Base-by-base conservation (phyloP, 2,888 invertebrate species). In the Epinotia ramella region DNA sequence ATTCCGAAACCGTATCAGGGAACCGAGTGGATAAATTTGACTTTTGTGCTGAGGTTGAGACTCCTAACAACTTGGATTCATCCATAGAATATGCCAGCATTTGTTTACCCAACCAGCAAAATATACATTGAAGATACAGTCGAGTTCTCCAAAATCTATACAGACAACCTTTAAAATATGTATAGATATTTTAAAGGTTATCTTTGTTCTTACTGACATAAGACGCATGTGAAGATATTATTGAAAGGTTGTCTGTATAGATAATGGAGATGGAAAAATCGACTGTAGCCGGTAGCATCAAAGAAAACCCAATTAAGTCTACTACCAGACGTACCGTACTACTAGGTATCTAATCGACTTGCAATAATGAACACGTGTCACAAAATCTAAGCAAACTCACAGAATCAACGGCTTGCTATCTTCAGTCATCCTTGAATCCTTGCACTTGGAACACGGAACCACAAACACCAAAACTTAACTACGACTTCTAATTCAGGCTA, bases 381-480 rank as follows among this genome's bases (percentile, higher is more conserved):
- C 20, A 44, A 56, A 59, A 44, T 75, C 62, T 18, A 49, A 9
- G 73, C 71, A 72, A 78, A 92, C 93, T 92, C 82, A 93, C 92
- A 87, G 82, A 59, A 93, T 73, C 65, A 92, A 81, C 2, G 92
- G 91, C 67, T 89, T 89, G 59, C 79, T 83, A 73, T 90, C 85
- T 57, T 88, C 90, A 4, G 84, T 83, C 90, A 90, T 92, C 77
- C 79, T 84, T 62, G 57, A 46, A 64, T 64, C 63, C 57, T 70
- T 13, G 13, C 49, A 73, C 67, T 67, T 18, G 7, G 9, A 46
- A 62, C 24, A 44, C 73, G n/a, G 40, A 57, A 59, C 68, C 46
- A 28, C 20, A 28, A 59, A 56, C 60, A 66, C 65, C 16, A 46
- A 4, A 28, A 18, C 28, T 53, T 16, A 33, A 33, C 49, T n/a